Conservation (phyloP, 2,113 vertebrate species). For the Ploceus nigricollis region DNA sequence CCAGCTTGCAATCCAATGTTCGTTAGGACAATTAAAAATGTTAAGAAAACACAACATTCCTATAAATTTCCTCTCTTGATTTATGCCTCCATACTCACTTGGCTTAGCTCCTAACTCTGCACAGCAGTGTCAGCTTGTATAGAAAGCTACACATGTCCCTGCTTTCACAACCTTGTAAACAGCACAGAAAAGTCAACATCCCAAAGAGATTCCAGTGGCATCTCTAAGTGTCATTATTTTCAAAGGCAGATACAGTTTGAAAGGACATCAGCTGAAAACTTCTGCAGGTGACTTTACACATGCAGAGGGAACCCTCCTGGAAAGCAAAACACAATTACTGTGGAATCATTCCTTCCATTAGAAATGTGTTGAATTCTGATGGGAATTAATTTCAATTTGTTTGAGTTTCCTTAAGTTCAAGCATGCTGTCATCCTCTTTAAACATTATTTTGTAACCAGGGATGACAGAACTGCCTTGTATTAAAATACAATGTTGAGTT, state of each 20-base stretch:
- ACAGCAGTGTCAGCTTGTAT: rapidly evolving
- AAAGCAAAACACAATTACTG: not conserved
- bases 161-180: not conserved
- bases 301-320: not conserved
- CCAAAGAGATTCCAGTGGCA: not conserved
- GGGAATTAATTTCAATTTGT: not conserved
- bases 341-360: not conserved
- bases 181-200: not conserved
- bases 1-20: not conserved
- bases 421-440: not conserved
- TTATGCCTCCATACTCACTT: not conserved
- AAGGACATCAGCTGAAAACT: not conserved
- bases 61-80: not conserved
- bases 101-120: not conserved
- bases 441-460: not conserved
- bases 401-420: not conserved
- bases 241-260: not conserved
- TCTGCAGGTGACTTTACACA: not conserved
- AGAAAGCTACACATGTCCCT: not conserved
- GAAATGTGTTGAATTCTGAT: not conserved
- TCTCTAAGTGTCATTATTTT: not conserved
- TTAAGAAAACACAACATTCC: not conserved
- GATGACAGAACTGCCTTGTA: not conserved
- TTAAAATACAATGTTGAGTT: not conserved
- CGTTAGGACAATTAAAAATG: not conserved